Evolutionary conservation across 2,888 invertebrate species (phyloP), one percentile per base, ranked within the genome.

Genomic region (Torymus aiolomorphi): DNA sequence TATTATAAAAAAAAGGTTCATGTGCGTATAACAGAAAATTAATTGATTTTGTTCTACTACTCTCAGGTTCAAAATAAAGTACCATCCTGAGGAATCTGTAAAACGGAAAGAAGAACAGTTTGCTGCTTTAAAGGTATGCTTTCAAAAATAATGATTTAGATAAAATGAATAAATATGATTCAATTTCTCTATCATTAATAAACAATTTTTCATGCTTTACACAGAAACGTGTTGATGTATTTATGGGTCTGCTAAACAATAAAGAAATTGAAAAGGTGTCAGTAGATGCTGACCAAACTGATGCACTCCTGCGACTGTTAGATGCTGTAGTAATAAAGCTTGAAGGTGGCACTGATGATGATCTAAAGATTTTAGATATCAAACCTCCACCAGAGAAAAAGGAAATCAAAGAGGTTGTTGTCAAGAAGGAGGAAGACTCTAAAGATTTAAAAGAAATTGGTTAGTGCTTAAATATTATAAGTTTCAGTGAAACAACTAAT

Each of bases 61-160:
- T n/a, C 89, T 79, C 92, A 99, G 99, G 99, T 99, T 99, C 93
- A 98, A 98, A 92, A 95, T 96, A 86, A 99, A 99, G 92, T 99
- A 99, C 89, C 99, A 99, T 91, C 99, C 99, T 2, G 97, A 98
- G 91, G 98, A 99, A 88, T 97, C 97, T 73, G 93, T 96, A 52
- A 97, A 96, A 90, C 92, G 97, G 77, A 97, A 96, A 90, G 96
- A 96, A 18, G 98, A 98, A 88, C 96, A 97, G 86, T 92, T 95
- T 76, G 91, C 92, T 77, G 95, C 96, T 78, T 91, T 97, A 61
- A 95, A 95, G 94, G 97, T 97, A 92, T 86, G 83, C 81, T 24
- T 3, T 31, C 24, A 67, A 20, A 66, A 42, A 73, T 57, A 18
- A 13, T 11, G 42, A 42, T 42, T 8, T 42, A 42, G 8, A 42